phyloP scores from a whole-genome alignment of 35 echinoderm and acorn worm species.

The Ophioderma brevispina region DNA sequence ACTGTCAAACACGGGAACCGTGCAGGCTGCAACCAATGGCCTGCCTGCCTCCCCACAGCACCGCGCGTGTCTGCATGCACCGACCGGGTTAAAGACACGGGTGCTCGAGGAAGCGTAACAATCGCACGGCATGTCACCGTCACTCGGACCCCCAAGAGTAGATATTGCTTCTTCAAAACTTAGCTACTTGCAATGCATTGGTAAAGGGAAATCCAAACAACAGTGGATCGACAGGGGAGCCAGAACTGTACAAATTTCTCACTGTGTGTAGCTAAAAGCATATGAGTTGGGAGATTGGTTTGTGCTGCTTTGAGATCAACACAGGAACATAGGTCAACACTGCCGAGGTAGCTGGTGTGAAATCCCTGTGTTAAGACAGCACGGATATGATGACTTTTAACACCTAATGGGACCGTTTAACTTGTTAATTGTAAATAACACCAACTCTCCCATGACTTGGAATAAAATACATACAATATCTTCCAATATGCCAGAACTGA shows the following conservation, averaged over 20 bases:
- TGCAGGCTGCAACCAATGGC: too few species aligned
- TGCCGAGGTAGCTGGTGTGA: background rate
- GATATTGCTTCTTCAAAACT: background rate
- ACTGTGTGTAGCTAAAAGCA: background rate
- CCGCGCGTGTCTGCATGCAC: too few species aligned
- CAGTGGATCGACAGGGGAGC: background rate
- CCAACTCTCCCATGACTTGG: background rate
- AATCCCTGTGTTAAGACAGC: background rate
- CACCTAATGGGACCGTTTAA: background rate
- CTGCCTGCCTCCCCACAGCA: too few species aligned
- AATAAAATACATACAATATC: background rate
- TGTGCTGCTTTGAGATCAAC: background rate
- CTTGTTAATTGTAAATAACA: slow-evolving; percentile 2
- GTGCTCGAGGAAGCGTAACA: background rate
- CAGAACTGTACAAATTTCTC: slow-evolving; percentile 4
- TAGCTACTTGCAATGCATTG: slow-evolving; percentile 3
- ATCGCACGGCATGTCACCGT: background rate
- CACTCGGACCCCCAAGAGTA: background rate
- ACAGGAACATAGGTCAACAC: background rate
- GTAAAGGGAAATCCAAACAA: background rate
- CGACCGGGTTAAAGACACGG: background rate
- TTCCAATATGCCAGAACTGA: background rate
- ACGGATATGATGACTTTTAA: background rate
- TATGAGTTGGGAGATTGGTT: background rate
- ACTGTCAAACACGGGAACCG: too few species aligned